Evolutionary conservation across 1,140 invertebrate species (phyloP).

Genomic region (Tenebrio molitor): DNA sequence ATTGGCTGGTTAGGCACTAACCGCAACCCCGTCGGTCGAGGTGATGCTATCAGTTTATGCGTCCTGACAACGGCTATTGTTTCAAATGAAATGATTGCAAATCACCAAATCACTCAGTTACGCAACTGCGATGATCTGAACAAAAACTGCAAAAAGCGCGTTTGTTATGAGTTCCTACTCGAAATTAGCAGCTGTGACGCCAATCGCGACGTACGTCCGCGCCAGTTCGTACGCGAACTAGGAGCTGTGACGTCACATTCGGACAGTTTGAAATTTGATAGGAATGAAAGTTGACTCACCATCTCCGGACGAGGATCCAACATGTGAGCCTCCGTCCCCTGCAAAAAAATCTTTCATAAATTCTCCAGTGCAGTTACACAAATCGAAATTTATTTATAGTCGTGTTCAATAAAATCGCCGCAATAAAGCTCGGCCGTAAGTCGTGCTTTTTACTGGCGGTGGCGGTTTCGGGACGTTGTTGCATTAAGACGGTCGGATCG

Average conservation of each 20-base stretch:
- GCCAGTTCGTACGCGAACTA: too few relatives aligned
- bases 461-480: too few relatives aligned
- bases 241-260: too few relatives aligned
- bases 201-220: too few relatives aligned
- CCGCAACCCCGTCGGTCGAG: slow-evolving; percentile 51
- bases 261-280: background rate
- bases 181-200: too few relatives aligned
- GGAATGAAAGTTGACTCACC: slow-evolving; percentile 58
- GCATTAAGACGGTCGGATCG: too few relatives aligned
- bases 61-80: slow-evolving; percentile 13
- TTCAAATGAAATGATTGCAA: too few relatives aligned
- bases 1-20: slow-evolving; percentile 56
- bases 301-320: slow-evolving; percentile 64
- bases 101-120: background rate
- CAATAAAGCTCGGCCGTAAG: slow-evolving; percentile 1
- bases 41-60: slow-evolving; percentile 45
- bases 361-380: slow-evolving; percentile 15
- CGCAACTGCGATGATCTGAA: too few relatives aligned
- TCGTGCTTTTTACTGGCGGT: too few relatives aligned
- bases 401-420: too few relatives aligned
- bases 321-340: slow-evolving; percentile 65
- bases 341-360: slow-evolving; percentile 54
- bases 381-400: background rate
- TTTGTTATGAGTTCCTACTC: too few relatives aligned
- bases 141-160: too few relatives aligned